Conservation (phyloP, 2,113 vertebrate genomes). For the Lampris incognitus region DNA sequence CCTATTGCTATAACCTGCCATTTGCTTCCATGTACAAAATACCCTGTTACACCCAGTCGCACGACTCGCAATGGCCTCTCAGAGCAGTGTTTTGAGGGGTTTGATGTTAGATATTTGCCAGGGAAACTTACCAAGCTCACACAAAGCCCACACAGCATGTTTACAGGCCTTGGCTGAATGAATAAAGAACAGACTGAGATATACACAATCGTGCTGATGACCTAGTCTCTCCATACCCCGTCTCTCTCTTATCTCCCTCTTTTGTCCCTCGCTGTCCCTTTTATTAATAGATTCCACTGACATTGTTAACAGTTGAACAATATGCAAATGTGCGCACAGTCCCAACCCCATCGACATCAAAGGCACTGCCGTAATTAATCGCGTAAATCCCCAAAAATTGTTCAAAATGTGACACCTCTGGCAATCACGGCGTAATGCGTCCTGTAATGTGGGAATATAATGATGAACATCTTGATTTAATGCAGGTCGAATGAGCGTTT, state of each 20-base stretch:
- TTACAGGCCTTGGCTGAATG: no score
- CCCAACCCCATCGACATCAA: constrained; percentile 21
- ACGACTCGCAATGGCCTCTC: no score
- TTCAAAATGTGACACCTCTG: neutral
- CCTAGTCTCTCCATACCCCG: neutral
- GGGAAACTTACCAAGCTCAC: neutral
- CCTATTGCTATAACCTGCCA: no score
- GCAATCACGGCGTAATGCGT: constrained; percentile 35
- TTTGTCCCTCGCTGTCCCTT: neutral
- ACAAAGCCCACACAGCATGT: no score
- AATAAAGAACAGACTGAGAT: neutral
- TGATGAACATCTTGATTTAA: constrained; percentile 30
- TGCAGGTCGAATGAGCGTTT: constrained; percentile 10
- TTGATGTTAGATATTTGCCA: neutral
- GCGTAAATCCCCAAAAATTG: constrained; percentile 20
- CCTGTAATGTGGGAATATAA: constrained; percentile 23
- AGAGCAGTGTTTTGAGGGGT: neutral
- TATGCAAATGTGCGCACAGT: constrained; percentile 22
- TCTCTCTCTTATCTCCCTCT: neutral
- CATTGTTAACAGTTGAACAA: constrained; percentile 24
- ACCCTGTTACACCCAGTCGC: no score
- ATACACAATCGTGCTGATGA: neutral
- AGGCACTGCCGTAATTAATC: constrained; percentile 34
- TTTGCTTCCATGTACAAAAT: no score
- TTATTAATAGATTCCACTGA: neutral